Evolutionary conservation across 2,888 invertebrate genomes (phyloP), one percentile per base, ranked within the genome.

Genomic region (Microplitis deprimator): DNA sequence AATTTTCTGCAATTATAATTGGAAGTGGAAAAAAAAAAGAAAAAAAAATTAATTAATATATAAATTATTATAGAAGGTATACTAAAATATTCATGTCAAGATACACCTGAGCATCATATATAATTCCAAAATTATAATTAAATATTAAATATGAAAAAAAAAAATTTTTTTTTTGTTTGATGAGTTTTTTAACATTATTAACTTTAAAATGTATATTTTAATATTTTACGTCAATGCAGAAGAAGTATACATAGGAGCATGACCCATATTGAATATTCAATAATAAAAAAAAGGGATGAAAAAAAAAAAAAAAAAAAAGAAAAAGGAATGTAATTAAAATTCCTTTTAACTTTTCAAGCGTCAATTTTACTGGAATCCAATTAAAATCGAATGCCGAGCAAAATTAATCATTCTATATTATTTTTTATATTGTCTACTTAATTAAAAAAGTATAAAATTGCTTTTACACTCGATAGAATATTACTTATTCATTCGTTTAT

Each of bases 321-420:
- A 79, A 79, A 76, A 74, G 78, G 83, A 83, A 83, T 83, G 82
- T 83, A 83, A 83, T 83, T 82, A 82, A 82, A 80, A 82, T 83
- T 83, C 82, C 80, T 82, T 82, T 82, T 80, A 81, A 79, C 79
- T 78, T 80, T 80, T 79, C 77, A 77, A 80, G 79, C 77, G 77
- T 73, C 77, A 77, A 77, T 77, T 73, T 77, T 68, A 68, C 39
- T 77, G 74, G 73, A 77, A 77, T 77, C 73, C 77, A 75, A 75
- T 75, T 77, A 77, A 77, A 77, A 39, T 77, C 73, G 68, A 77
- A 77, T 77, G 41, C 73, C 73, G 68, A 69, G 73, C 68, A 61
- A 73, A 77, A 77, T 72, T 69, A 73, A 73, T 77, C 64, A 77
- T 77, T 69, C 29, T 20, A 41, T 62, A 69, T 75, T 77, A 73